Evolutionary conservation across 2,888 invertebrate genomes (phyloP), one percentile per base, ranked within the genome.

Genomic region (Leucophenga montana): DNA sequence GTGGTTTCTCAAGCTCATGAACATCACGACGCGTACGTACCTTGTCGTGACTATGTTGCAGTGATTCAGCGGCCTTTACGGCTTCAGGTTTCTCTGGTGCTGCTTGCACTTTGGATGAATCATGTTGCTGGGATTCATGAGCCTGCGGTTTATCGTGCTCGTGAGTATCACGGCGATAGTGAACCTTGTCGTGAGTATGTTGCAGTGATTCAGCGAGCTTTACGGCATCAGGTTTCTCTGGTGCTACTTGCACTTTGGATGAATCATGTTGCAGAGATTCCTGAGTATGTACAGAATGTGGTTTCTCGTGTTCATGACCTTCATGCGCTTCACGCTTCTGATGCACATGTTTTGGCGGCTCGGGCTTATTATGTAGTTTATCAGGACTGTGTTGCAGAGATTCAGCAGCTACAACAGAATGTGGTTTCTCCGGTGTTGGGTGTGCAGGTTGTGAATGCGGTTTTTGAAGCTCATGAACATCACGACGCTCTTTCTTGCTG

Each of bases 261-360:
- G 9, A 22, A 33, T 72, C 57, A 27, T 73, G 73, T 13, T 73
- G 69, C 5, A 68, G 8, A 1, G 14, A 18, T 0, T 72, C 72
- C 4, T n/a, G 62, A 0, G 65, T 61, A 9, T 11, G 8, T 9
- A 70, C 70, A n/a, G 59, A 33, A 14, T 48, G 62, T 27, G 68
- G 73, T 14, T 69, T 69, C 8, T 27, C 44, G 4, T 31, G 57
- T 31, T 64, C 1, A 16, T 70, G 66, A 11, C 13, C 46, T 66
- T 66, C 61, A 53, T 54, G 61, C 14, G 22, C 27, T 11, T 79
- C 69, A 5, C 83, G 83, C 69, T 76, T 81, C 44, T 77, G 71
- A 0, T 80, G 82, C 39, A 5, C 75, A 69, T 27, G 68, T 8
- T 31, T 59, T 66, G 4, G 8, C 48, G 48, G 5, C 0, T 18